Evolutionary conservation across 2,797 vertebrate species (phyloP).

Genomic region (Anas capensis): DNA sequence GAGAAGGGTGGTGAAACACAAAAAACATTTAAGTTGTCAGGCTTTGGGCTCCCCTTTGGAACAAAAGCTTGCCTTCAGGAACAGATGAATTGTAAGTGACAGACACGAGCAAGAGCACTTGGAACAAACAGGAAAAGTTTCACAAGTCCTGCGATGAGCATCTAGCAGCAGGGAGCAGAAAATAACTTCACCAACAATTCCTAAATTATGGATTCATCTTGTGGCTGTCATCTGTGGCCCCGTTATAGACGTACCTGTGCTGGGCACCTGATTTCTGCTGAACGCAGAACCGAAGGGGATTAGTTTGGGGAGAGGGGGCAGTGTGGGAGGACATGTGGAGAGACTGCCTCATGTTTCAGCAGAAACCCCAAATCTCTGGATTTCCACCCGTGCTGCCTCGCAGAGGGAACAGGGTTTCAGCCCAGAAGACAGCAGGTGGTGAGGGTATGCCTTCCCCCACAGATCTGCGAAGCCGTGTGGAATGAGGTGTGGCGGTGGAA

Average conservation of each 20-base stretch:
- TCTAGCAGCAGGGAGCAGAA: background rate
- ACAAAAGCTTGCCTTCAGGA: background rate
- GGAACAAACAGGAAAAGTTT: background rate
- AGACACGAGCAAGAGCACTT: background rate
- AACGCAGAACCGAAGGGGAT: background rate
- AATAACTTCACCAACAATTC: background rate
- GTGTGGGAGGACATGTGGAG: background rate
- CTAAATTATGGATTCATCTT: background rate
- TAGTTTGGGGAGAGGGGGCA: accelerated
- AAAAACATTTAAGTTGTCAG: background rate
- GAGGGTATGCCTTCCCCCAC: background rate
- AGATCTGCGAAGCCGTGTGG: background rate
- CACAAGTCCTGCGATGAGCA: background rate
- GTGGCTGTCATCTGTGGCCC: background rate
- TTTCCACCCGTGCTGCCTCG: background rate
- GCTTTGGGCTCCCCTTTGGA: background rate
- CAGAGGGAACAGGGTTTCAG: background rate
- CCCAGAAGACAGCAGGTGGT: background rate
- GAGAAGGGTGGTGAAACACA: background rate
- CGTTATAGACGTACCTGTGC: background rate
- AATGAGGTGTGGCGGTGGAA: constrained; percentile 52
- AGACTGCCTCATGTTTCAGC: background rate
- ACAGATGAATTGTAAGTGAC: background rate
- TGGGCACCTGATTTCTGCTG: background rate
- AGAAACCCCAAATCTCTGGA: background rate